Base-by-base conservation (phyloP, 2,797 vertebrate species). In the Notolabrus celidotus region DNA sequence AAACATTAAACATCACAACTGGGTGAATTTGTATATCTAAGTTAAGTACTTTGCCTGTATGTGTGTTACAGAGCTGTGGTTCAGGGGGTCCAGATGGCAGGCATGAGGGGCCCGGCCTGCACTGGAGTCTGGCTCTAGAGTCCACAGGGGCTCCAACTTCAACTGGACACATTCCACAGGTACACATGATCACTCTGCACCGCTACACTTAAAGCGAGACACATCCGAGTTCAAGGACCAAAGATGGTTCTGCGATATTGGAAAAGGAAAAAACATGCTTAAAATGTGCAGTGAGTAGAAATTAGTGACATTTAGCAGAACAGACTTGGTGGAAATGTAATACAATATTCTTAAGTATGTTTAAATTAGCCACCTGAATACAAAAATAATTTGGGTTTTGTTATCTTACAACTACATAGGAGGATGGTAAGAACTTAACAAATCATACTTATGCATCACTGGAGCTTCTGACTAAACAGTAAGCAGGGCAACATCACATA, bases 141-240 rank as follows among this genome's bases (percentile, higher is more conserved):
- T 92, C 93, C 90, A 89, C 86, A 71, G 82, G 90, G 90, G 87
- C 91, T 92, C 89, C 87, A 87, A 87, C 92, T 95, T 95, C 88
- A 93, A 91, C 92, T 89, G 92, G 90, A 93, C 92, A 94, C 93
- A 94, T 94, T 95, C 89, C 92, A 95, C 88, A 93, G 94, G 94
- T 95, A 82, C 39, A 50, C 67, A 74, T 14, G 74, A 71, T 83
- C 66, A 80, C 64, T 52, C 58, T 39, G 17, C 17, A 69, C 11
- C 53, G 54, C 55, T 10, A 46, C 62, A 66, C 7, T 2, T 70
- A 49, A 17, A 72, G 16, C 14, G 5, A 49, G 7, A 59, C 45
- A 39, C 6, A 6, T 16, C 34, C 9, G 29, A 31, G 15, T 41
- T 34, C n/a, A 29, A 46, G 9, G 16, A 33, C 20, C 38, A 58